Evolutionary conservation across 2,797 vertebrate genomes (phyloP), one percentile per base, ranked within the genome.

Genomic region (Bufotes viridis): DNA sequence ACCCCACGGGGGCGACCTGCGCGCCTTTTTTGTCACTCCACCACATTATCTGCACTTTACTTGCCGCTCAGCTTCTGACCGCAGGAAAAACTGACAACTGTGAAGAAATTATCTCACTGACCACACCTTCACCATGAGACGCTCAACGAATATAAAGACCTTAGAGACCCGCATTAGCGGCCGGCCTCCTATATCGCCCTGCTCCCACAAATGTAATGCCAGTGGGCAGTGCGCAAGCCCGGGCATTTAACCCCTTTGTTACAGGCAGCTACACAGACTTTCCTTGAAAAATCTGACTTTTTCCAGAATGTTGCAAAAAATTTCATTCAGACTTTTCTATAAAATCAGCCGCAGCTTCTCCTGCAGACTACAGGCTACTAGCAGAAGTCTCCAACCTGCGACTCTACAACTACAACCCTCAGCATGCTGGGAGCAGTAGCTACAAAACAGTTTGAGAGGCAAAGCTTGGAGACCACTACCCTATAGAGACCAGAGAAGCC

Each of bases 41-140:
- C 2, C 72, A 49, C 8, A 75, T 75, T 20, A 49, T 75, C 29
- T 11, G 34, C 72, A 51, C 72, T 51, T 51, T 14, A 75, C 24
- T 42, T 3, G 12, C n/a, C 6, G 10, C 63, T 67, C 12, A 0
- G 26, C 34, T 5, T 18, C 70, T 72, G 70, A 42, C 34, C 13
- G 18, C 42, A 13, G 72, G 15, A 75, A 49, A 49, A 7, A 70
- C 26, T 70, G 67, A 65, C 63, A 65, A 15, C 6, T 20, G 17
- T n/a, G n/a, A n/a, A n/a, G n/a, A n/a, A n/a, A n/a, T 74, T 84
- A 84, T 72, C 82, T 74, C 81, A 57, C 57, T 22, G 69, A 74
- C 82, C 70, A 11, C 82, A 55, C 81, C 81, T 81, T 82, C 18
- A 51, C 15, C 11, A 69, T 2, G 81, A 82, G 81, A 55, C 58